phyloP scores from a whole-genome alignment of 2,113 vertebrate species.

The Rhinolophus ferrumequinum region DNA sequence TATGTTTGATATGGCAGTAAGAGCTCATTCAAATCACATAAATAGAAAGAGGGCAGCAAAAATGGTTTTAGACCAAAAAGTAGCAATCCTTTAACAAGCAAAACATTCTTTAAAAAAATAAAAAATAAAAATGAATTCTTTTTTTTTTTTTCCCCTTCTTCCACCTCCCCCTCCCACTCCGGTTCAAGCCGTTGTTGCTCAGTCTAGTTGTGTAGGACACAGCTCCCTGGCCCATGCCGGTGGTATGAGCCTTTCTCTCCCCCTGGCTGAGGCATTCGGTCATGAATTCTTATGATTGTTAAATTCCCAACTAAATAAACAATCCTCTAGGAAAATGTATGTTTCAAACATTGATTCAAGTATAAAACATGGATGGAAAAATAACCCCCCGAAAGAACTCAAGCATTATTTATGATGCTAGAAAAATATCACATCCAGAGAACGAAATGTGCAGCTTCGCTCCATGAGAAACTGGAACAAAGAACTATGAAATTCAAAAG shows the following conservation, averaged over 20 bases:
- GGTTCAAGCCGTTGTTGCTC: no score
- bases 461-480: neutral
- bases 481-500: neutral
- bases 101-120: neutral
- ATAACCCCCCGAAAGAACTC: neutral
- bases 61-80: neutral
- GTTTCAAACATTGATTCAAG: neutral
- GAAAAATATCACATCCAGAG: neutral
- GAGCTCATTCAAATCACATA: neutral
- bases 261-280: no score
- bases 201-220: no score
- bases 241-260: no score
- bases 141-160: no score
- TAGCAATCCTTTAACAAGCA: neutral
- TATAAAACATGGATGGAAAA: neutral
- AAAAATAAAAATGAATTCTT: neutral
- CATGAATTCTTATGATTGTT: neutral
- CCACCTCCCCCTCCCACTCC: no score
- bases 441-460: neutral
- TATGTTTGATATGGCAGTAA: neutral
- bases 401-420: neutral
- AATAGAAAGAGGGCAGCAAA: neutral
- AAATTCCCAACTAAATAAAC: neutral
- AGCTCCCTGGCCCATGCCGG: no score
- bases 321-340: neutral